Evolutionary conservation across 2,113 vertebrate genomes (phyloP).

Genomic region (Trochalopteron elliotii): DNA sequence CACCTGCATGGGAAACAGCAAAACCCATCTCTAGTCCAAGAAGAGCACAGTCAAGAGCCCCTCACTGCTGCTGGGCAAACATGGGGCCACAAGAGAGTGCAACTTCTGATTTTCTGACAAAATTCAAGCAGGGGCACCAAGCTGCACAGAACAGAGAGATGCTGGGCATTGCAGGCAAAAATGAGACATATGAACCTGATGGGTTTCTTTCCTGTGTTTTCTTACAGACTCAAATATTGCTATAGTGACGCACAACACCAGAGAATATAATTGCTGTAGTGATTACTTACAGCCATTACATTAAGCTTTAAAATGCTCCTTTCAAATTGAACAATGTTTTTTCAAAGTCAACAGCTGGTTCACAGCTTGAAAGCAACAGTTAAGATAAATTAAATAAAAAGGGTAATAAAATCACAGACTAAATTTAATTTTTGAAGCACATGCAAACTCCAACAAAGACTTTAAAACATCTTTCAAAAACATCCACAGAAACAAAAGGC

Average conservation of each 20-base stretch:
- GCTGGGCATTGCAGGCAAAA: background rate
- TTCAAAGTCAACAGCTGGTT: constrained; percentile 82
- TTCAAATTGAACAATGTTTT: constrained; percentile 82
- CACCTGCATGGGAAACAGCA: background rate
- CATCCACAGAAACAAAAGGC: constrained; percentile 62
- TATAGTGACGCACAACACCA: background rate
- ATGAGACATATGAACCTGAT: background rate
- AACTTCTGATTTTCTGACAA: background rate
- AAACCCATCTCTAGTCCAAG: background rate
- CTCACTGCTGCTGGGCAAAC: background rate
- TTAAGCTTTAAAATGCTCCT: constrained; percentile 75
- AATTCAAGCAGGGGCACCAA: background rate
- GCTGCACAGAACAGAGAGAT: background rate
- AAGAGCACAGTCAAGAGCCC: background rate
- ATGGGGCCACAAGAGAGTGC: background rate
- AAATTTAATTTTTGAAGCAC: constrained; percentile 79
- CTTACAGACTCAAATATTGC: background rate
- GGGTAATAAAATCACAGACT: constrained; percentile 79
- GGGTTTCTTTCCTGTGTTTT: background rate
- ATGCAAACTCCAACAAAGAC: constrained; percentile 49
- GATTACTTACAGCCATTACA: constrained; percentile 76
- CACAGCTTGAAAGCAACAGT: constrained; percentile 80
- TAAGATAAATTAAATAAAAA: constrained; percentile 85
- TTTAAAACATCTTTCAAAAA: constrained; percentile 70
- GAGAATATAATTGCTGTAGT: constrained; percentile 61